Base-by-base conservation (phyloP, 1,140 invertebrate species). In the Pomacea maculata region DNA sequence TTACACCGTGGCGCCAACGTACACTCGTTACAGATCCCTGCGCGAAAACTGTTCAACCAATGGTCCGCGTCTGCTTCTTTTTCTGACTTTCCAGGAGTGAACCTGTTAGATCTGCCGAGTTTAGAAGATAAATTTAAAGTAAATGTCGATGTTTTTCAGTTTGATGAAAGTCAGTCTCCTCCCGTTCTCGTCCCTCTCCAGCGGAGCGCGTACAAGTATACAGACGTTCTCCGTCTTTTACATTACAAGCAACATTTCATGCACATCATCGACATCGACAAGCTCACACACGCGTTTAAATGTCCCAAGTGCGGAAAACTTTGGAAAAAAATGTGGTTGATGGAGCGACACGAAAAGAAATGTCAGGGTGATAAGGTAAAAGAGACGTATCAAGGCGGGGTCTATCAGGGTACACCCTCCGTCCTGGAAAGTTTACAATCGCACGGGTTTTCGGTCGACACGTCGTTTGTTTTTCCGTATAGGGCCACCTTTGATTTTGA, bases 201-300 rank as follows among this genome's bases (percentile, higher is more conserved):
- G 12, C 25, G 25, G 2, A 74, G 72, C 52, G 72, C 25, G 15
- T 74, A 54, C 52, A 74, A 74, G 15, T n/a, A 74, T n/a, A 52
- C 8, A 74, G 8, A 34, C 72, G 12, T 52, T 6, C 29, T 74
- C 21, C 25, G n/a, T 19, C 12, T 74, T 12, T 54, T 74, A 19
- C 25, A 17, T 29, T 74, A 74, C 72, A 54, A 54, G 55, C 21
- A 74, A 10, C 72, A 74, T n/a, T 74, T 74, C 52, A 74, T 74
- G 34, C 34, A 74, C 52, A 54, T 54, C 29, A 74, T 74, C n/a
- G 72, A 74, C 72, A 74, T 52, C 54, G 72, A 74, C 72, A 74
- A 74, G 45, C 55, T 74, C 45, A 54, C 34, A 15, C 72, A 74
- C 52, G 72, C 72, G 11, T 52, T 74, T 15, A n/a, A 19, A 34